Percentiles rank a stretch among this genome's conserved stretches.
phyloP scores from a whole-genome alignment of 1,140 invertebrate genomes.

The Leptinotarsa undecemlineata region DNA sequence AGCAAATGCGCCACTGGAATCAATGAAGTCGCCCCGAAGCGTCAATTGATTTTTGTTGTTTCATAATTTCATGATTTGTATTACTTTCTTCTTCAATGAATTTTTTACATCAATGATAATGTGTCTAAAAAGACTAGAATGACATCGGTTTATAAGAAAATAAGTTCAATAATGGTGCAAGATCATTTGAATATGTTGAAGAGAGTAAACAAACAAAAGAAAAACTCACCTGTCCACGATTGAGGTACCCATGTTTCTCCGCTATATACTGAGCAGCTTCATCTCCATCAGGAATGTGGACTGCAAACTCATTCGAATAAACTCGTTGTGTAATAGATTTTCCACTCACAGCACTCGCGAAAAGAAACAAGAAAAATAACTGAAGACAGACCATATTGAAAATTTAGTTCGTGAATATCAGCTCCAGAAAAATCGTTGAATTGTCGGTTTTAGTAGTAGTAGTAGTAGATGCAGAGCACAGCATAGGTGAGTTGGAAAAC shows the following conservation, averaged over 20 bases:
- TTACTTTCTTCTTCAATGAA: no score
- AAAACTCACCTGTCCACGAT: conserved; percentile 72
- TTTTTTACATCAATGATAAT: no score
- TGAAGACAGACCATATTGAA: neutral
- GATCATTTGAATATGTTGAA: neutral
- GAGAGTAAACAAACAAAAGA: neutral
- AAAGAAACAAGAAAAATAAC: neutral
- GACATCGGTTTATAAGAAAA: no score
- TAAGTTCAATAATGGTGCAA: no score
- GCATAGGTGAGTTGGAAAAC: neutral
- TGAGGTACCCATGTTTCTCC: conserved; percentile 70
- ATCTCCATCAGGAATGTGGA: conserved; percentile 69
- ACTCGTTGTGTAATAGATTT: conserved; percentile 43
- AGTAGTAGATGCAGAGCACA: neutral
- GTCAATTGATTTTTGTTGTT: no score
- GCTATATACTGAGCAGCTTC: conserved; percentile 66
- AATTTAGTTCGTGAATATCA: neutral
- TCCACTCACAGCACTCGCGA: neutral
- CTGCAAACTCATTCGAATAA: conserved; percentile 79
- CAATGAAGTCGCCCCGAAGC: no score
- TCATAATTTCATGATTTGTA: no score
- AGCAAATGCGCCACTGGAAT: no score
- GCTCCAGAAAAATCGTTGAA: neutral
- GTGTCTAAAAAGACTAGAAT: no score
- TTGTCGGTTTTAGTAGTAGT: neutral